Base-by-base conservation (phyloP, 2,888 invertebrate genomes). In the Sclerodermus sp. region DNA sequence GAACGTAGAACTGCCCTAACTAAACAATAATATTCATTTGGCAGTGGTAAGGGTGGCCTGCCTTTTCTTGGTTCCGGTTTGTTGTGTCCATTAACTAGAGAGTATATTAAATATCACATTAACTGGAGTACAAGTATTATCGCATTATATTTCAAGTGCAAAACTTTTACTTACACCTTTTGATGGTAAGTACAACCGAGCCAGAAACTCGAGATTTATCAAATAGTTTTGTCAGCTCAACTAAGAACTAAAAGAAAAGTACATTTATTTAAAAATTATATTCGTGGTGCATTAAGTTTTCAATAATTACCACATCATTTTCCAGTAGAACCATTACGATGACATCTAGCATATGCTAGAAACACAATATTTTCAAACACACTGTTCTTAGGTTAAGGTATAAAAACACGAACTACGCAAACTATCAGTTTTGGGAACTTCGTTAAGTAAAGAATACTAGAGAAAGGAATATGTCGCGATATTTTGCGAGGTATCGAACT, bases 151-250 rank as follows among this genome's bases (percentile, higher is more conserved):
- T 9, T 29, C 16, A 3, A 17, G 10, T 16, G 31, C 42, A 17
- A 3, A 32, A 34, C 4, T 34, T 3, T n/a, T 63, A 85, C 91
- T 88, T 85, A 93, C 94, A 96, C 84, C 92, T 85, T 82, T 96
- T 97, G 85, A 96, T 93, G 37, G 93, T 93, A 78, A 96, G 85
- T 34, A 86, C 86, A 42, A 96, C 89, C 40, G 92, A 88, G 44
- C 93, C 93, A 58, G 85, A 83, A 49, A 80, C 74, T 67, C 90
- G 88, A n/a, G 93, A 88, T 72, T 88, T 90, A 79, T 90, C 90
- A 72, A 96, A 96, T 70, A 97, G 80, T 77, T 89, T 88, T 41
- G 90, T 88, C 46, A 95, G 84, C 79, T 93, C 93, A 53, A 83
- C 83, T 67, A 94, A 81, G 81, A 94, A 93, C 90, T 93, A 80